These are phyloP conservation scores for Macaria notata DNA, from an alignment of 2,888 invertebrate species.

Conservation along the genomic window DNA sequence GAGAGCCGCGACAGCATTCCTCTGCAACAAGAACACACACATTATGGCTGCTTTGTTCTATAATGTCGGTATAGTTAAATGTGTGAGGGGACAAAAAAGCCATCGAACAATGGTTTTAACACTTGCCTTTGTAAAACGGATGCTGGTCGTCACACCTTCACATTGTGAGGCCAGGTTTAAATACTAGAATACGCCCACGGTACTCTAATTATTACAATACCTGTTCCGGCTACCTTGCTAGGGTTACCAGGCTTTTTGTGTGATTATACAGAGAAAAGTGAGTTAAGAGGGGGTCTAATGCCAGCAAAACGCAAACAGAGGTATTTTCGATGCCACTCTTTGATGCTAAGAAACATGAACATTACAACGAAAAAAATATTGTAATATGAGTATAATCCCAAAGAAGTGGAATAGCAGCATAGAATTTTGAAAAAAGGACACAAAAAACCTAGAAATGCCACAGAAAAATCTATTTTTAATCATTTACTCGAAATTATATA, in stretches of 20 bases:
- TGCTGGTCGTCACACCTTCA: slow-evolving; percentile 58
- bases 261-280: background rate
- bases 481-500: no score
- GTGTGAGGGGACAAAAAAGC: slow-evolving; percentile 48
- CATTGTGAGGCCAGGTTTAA: slow-evolving; percentile 57
- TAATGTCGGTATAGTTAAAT: slow-evolving; percentile 43
- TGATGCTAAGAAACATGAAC: no score
- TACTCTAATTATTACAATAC: slow-evolving; percentile 63
- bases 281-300: no score
- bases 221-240: slow-evolving; percentile 45
- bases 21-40: slow-evolving; percentile 24
- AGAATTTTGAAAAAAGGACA: no score
- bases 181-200: slow-evolving; percentile 57
- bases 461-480: no score
- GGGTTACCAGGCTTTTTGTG: slow-evolving; percentile 24
- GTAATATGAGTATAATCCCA: no score
- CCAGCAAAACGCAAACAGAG: no score
- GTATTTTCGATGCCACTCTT: no score
- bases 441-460: no score
- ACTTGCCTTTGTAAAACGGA: slow-evolving; percentile 67
- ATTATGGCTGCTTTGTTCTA: slow-evolving; percentile 27
- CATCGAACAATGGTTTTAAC: slow-evolving; percentile 66
- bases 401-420: no score
- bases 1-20: slow-evolving; percentile 20
- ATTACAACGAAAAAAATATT: no score